phyloP scores from a whole-genome alignment of 53 echinoderm and acorn worm genomes.

The Echinarachnius parma region DNA sequence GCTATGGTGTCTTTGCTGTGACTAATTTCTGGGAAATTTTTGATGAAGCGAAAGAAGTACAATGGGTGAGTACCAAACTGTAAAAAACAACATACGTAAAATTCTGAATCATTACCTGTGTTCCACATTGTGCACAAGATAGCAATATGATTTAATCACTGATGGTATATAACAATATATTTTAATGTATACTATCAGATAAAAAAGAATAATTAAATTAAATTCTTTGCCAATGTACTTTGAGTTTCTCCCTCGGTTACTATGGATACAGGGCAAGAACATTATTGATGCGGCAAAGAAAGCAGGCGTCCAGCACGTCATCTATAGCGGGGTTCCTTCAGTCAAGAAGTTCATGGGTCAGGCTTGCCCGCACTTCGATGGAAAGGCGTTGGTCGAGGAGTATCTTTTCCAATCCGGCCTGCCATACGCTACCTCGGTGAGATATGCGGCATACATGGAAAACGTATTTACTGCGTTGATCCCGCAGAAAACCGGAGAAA shows the following conservation, averaged over 20 bases:
- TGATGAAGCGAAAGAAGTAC: conserved; percentile 17
- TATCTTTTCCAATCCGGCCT: conserved; percentile 42
- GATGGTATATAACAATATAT: no score
- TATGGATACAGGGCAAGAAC: conserved; percentile 20
- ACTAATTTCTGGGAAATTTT: conserved; percentile 48
- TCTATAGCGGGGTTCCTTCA: conserved; percentile 23
- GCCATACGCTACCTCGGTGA: conserved; percentile 29
- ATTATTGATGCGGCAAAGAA: conserved; percentile 22
- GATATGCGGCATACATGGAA: conserved; percentile 31
- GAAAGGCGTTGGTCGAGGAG: conserved; percentile 39
- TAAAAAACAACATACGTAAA: background rate
- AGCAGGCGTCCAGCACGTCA: conserved; percentile 28
- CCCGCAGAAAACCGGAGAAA: background rate
- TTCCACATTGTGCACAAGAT: no score
- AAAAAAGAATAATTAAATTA: no score
- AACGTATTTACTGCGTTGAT: background rate
- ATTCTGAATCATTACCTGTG: no score
- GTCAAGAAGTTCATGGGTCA: conserved; percentile 23
- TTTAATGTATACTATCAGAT: no score
- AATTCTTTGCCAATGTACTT: no score
- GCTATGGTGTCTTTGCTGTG: conserved; percentile 34
- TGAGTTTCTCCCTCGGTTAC: no score
- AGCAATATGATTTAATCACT: no score
- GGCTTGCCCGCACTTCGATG: conserved; percentile 15
- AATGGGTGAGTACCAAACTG: conserved; percentile 9